Conservation (phyloP, 2,797 vertebrate species). For the Takifugu rubripes region DNA sequence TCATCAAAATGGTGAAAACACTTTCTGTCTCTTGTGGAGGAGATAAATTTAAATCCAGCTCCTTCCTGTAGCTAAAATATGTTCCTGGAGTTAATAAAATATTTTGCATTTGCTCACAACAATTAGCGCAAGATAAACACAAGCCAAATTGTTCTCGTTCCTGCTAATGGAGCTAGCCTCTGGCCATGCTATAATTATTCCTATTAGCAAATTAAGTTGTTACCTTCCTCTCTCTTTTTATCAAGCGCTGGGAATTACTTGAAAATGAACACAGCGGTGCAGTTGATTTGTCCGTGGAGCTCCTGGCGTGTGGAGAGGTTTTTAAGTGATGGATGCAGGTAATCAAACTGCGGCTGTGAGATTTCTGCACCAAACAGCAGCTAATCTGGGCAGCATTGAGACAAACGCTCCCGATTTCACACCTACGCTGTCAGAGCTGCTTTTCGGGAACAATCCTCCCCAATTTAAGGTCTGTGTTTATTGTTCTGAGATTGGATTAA, state of each 20-base stretch:
- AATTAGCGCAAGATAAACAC: constrained; percentile 85
- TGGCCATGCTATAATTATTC: constrained; percentile 83
- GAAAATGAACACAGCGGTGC: constrained; percentile 60
- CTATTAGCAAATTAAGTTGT: constrained; percentile 84
- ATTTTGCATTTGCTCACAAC: constrained; percentile 79
- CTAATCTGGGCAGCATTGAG: not conserved
- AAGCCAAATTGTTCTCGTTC: constrained; percentile 81
- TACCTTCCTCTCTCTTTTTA: constrained; percentile 74
- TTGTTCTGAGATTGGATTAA: not conserved
- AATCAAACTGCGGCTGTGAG: not conserved
- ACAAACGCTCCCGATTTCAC: not conserved
- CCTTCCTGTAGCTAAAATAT: constrained; percentile 59
- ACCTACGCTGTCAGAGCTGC: no score
- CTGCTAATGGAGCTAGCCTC: constrained; percentile 77
- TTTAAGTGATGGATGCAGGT: constrained; percentile 8
- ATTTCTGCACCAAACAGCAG: not conserved
- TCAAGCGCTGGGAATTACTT: constrained; percentile 75
- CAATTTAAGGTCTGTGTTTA: not conserved
- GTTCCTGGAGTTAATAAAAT: constrained; percentile 76
- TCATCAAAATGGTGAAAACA: no score
- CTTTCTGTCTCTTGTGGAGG: constrained; percentile 2
- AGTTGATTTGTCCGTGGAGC: constrained; percentile 38
- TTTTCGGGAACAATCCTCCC: no score
- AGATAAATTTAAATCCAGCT: constrained; percentile 51
- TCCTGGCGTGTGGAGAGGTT: constrained; percentile 14